Conservation (phyloP, 2,113 vertebrate genomes). For the Scophthalmus maximus region DNA sequence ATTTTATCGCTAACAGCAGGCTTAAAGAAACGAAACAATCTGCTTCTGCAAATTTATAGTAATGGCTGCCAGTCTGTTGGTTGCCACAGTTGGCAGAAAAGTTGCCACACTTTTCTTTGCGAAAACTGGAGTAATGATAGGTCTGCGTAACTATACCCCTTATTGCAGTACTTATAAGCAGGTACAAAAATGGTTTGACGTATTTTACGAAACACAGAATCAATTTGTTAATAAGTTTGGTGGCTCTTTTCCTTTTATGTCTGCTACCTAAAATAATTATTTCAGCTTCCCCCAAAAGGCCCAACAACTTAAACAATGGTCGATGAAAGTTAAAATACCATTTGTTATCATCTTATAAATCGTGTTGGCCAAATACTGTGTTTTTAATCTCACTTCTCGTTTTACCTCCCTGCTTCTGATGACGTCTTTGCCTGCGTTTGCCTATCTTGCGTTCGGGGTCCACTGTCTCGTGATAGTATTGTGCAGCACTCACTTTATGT, state of each 20-base stretch:
- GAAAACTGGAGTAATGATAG: neutral
- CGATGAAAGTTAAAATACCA: neutral
- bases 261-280: neutral
- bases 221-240: fast-evolving
- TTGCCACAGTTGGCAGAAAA: neutral
- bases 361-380: neutral
- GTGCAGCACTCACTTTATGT: neutral
- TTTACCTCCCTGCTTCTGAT: neutral
- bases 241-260: neutral
- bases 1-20: conserved; percentile 29
- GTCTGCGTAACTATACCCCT: neutral
- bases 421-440: conserved; percentile 18
- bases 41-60: neutral
- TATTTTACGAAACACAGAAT: neutral
- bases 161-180: conserved; percentile 1
- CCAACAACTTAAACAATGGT: neutral
- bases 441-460: neutral
- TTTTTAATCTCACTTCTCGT: neutral
- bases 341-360: too few relatives aligned
- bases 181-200: neutral
- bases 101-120: conserved; percentile 4
- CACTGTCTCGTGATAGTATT: neutral
- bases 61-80: neutral
- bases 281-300: neutral
- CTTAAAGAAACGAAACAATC: neutral